Percentiles rank a stretch among this genome's conserved stretches.
phyloP scores from a whole-genome alignment of 2,888 invertebrate genomes.

The Leuctra nigra region DNA sequence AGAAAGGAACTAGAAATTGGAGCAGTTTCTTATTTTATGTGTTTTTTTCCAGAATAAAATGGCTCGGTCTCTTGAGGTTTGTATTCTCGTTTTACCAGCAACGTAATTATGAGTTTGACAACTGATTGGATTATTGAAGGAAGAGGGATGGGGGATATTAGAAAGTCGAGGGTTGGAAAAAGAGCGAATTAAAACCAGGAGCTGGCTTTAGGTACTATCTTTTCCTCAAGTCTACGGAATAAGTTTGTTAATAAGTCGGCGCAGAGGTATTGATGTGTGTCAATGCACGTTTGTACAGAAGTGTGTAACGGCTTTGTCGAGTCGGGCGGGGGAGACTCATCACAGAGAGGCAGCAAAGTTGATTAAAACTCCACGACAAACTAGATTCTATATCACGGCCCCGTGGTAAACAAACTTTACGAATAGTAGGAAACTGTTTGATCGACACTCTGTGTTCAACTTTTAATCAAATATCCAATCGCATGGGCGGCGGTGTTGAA shows the following conservation, averaged over 20 bases:
- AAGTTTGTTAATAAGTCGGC: not conserved
- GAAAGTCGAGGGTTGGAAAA: not conserved
- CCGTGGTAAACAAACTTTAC: conserved; percentile 6
- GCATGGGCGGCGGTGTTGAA: no score
- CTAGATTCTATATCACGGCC: no score
- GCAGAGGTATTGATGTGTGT: conserved; percentile 1
- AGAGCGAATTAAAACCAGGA: conserved; percentile 10
- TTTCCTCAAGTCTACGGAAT: not conserved
- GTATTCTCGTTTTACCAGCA: not conserved
- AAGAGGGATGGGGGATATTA: not conserved
- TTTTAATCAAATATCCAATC: not conserved
- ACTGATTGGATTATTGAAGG: conserved; percentile 5
- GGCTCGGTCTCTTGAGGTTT: not conserved
- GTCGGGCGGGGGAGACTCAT: not conserved
- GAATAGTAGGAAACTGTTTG: conserved; percentile 3
- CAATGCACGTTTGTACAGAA: not conserved
- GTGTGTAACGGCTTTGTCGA: not conserved
- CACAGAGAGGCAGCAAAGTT: not conserved
- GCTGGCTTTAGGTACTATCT: not conserved
- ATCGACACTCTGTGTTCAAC: not conserved
- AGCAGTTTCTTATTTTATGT: not conserved
- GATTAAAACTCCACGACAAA: conserved; percentile 1
- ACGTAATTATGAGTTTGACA: conserved; percentile 2
- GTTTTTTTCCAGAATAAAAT: not conserved
- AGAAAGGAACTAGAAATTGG: not conserved